Percentiles rank a stretch among this genome's conserved stretches.
These are phyloP conservation scores for Rotaria magnacalcarata DNA, from an alignment of 2,888 invertebrate species.

Conservation along the genomic window DNA sequence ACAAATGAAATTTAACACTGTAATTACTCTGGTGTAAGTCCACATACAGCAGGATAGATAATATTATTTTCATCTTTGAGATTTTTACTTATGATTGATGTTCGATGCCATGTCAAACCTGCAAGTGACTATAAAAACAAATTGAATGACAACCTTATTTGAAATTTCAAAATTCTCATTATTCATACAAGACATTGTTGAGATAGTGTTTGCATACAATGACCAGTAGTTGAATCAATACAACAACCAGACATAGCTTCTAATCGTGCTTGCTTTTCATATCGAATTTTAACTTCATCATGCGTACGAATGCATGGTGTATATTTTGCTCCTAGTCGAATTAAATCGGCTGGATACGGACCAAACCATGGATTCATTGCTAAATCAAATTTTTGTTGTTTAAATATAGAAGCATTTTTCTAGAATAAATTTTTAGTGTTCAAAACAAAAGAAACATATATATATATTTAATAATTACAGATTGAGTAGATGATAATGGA, in stretches of 20 bases:
- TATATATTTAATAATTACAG: background rate
- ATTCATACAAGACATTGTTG: slow-evolving; percentile 73
- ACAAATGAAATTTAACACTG: background rate
- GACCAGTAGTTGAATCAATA: slow-evolving; percentile 90
- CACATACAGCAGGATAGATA: slow-evolving; percentile 21
- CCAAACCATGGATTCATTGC: slow-evolving; percentile 97
- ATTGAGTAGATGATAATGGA: slow-evolving; percentile 60
- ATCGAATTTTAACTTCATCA: slow-evolving; percentile 77
- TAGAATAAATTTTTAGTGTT: slow-evolving; percentile 38
- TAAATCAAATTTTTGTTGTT: slow-evolving; percentile 27
- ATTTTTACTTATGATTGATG: background rate
- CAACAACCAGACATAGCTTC: slow-evolving; percentile 94
- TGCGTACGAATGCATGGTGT: slow-evolving; percentile 96
- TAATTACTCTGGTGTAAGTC: slow-evolving; percentile 10
- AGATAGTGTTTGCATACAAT: slow-evolving; percentile 89
- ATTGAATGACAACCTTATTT: background rate
- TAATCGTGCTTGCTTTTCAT: slow-evolving; percentile 76
- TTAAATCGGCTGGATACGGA: slow-evolving; percentile 86
- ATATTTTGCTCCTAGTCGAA: slow-evolving; percentile 95
- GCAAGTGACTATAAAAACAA: background rate
- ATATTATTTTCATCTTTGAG: background rate
- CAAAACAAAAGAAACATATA: background rate
- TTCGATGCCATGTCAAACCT: background rate
- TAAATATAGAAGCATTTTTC: background rate
- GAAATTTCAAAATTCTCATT: no score